Conservation (phyloP, 2,113 vertebrate species). For the Tautogolabrus adspersus region DNA sequence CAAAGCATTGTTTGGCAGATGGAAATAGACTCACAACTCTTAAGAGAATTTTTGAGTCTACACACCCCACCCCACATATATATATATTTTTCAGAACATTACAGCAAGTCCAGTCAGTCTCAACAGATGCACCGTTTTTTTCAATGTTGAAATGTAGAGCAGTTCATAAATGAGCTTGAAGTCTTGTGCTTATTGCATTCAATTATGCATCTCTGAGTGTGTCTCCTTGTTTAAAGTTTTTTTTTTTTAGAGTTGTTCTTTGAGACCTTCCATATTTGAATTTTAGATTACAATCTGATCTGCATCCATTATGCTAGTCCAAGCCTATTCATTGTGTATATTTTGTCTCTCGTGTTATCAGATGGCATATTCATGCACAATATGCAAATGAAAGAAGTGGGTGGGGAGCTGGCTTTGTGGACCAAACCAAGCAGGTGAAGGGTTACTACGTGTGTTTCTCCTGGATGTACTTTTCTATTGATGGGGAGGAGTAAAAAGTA, state of each 20-base stretch:
- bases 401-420: constrained; percentile 23
- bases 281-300: background rate
- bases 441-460: background rate
- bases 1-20: background rate
- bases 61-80: too few relatives aligned
- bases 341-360: constrained; percentile 45
- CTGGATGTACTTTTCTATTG: background rate
- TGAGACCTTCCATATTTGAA: constrained; percentile 12
- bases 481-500: background rate
- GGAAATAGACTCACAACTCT: background rate
- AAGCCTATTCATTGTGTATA: constrained; percentile 28
- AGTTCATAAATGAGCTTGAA: background rate
- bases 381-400: constrained; percentile 59
- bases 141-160: background rate
- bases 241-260: background rate
- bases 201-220: background rate
- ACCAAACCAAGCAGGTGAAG: constrained; percentile 36
- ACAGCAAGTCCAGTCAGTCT: background rate
- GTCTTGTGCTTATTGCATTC: background rate
- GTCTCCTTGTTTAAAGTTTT: background rate
- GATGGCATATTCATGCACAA: constrained; percentile 38
- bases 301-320: constrained; percentile 4
- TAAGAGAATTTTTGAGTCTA: background rate
- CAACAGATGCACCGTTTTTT: background rate
- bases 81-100: background rate